Base-by-base conservation (phyloP, 1,140 invertebrate species). In the Mercenaria mercenaria region DNA sequence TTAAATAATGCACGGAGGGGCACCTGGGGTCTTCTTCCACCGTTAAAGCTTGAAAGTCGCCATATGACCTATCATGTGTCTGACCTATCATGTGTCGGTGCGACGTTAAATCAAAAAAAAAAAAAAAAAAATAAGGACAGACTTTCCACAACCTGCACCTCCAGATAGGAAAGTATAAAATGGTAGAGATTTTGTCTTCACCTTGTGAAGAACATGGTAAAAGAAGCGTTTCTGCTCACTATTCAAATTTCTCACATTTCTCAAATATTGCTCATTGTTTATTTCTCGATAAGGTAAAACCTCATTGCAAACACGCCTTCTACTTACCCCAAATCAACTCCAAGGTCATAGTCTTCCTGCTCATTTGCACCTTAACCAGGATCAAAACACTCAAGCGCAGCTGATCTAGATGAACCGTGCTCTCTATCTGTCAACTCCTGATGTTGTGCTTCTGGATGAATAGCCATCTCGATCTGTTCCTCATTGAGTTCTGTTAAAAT, bases 331-430 rank as follows among this genome's bases (percentile, higher is more conserved):
- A 26, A 91, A 67, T 91, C 90, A 77, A 88, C 84, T 61, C 79
- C 90, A 77, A 91, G 32, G 26, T 88, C 84, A 91, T 91, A 91
- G 20, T 29, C 18, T 3, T 23, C 10, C 3, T 18, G 8, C 37
- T 64, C 20, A 59, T 47, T 39, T 23, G 43, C 39, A 43, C 13
- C 32, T 4, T 15, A 8, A 18, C 52, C 80, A 64, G 90, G 79
- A 83, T 88, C 84, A 88, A 91, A 91, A 77, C 90, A 91, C 15
- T 67, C 69, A 83, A 56, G 87, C 2, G 6, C 32, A 10, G 37
- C 26, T 20, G 37, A 39, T 47, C 56, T 23, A 41, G 43, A 47
- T 26, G 50, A 18, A 32, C 29, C 15, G 11, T 61, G 52, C 41
- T 83, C 26, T 10, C 20, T n/a, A 23, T n/a, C 15, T 11, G 50